phyloP scores from a whole-genome alignment of 1,140 invertebrate genomes.

The Drusus annulatus region DNA sequence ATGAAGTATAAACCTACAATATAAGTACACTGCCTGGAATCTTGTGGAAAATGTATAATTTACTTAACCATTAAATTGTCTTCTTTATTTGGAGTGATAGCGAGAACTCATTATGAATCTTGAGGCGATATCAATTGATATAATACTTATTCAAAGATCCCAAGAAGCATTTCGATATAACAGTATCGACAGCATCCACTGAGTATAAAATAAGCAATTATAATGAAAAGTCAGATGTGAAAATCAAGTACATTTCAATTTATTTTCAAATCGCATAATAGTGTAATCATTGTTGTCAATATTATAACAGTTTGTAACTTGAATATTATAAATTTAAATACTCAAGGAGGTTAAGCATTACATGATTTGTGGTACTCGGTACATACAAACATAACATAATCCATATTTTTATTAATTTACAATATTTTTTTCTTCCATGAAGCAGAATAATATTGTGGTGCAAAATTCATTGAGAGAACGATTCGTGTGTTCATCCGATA shows the following conservation, averaged over 20 bases:
- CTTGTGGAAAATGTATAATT: too few species aligned
- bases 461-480: not conserved
- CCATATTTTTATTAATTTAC: not conserved
- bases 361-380: slow-evolving; percentile 9
- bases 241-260: slow-evolving; percentile 42
- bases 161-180: too few species aligned
- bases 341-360: slow-evolving; percentile 51
- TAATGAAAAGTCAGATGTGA: too few species aligned
- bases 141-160: too few species aligned
- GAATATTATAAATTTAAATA: slow-evolving; percentile 42
- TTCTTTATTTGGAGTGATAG: too few species aligned
- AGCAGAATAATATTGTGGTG: slow-evolving; percentile 11
- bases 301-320: slow-evolving; percentile 42
- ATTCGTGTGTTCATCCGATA: slow-evolving; percentile 1
- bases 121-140: too few species aligned
- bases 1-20: too few species aligned
- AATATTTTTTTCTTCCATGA: not conserved
- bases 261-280: slow-evolving; percentile 55
- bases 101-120: too few species aligned
- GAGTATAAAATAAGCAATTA: too few species aligned
- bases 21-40: too few species aligned
- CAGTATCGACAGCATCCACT: too few species aligned
- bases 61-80: too few species aligned
- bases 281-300: slow-evolving; percentile 41
- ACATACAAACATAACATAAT: not conserved